These are phyloP conservation scores for Fissipunctia ypsillon DNA, from an alignment of 2,888 invertebrate genomes.

Conservation along the genomic window DNA sequence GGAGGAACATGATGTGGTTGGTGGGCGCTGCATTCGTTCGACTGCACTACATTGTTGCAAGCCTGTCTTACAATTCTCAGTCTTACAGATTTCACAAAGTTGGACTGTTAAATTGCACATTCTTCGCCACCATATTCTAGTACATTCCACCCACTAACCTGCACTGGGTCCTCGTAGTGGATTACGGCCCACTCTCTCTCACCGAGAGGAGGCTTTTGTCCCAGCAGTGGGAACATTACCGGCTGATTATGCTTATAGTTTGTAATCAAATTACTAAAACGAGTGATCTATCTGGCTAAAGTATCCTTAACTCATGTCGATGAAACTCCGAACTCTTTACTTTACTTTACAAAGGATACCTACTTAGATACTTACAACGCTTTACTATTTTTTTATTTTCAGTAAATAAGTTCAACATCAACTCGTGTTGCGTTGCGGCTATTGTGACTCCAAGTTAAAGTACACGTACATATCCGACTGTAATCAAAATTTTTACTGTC, in stretches of 20 bases:
- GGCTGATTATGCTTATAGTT: no score
- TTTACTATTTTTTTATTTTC: background rate
- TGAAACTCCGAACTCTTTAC: no score
- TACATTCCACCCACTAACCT: background rate
- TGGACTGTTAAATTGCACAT: background rate
- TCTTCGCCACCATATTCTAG: background rate
- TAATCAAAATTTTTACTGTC: background rate
- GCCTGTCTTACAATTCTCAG: background rate
- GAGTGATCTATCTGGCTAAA: background rate
- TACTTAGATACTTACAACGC: no score
- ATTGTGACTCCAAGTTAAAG: background rate
- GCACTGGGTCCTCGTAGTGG: no score
- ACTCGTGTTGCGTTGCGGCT: background rate
- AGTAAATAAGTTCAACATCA: background rate
- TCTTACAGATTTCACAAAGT: background rate
- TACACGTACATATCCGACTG: background rate
- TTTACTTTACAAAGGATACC: no score
- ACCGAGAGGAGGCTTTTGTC: no score
- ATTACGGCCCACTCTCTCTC: no score
- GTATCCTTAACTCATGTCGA: background rate
- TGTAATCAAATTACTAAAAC: background rate
- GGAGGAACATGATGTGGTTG: background rate
- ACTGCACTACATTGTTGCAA: background rate
- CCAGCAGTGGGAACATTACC: no score
- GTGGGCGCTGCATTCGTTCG: no score